Conservation (phyloP, 2,888 invertebrate genomes). For the Mycalesis mineus region DNA sequence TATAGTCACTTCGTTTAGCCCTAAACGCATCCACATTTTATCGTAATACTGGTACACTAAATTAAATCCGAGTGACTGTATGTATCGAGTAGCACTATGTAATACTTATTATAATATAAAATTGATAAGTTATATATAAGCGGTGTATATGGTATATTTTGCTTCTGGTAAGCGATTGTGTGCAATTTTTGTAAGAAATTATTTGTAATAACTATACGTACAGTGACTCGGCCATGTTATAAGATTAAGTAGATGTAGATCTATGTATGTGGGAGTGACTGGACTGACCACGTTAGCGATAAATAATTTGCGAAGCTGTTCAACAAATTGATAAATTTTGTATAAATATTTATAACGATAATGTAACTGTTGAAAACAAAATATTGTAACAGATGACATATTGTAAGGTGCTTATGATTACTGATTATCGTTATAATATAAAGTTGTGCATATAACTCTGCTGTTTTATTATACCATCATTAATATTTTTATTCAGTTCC, state of each 20-base stretch:
- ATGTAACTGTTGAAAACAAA: constrained; percentile 72
- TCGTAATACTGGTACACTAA: constrained; percentile 11
- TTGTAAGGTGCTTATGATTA: constrained; percentile 78
- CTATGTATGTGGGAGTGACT: constrained; percentile 34
- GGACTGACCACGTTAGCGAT: constrained; percentile 50
- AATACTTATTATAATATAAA: background rate
- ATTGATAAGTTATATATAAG: constrained; percentile 16
- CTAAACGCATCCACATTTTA: constrained; percentile 2
- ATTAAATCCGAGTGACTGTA: constrained; percentile 16
- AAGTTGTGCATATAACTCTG: constrained; percentile 69
- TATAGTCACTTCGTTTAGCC: constrained; percentile 7
- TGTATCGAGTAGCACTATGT: constrained; percentile 12
- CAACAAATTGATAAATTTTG: constrained; percentile 70
- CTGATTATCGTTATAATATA: constrained; percentile 78
- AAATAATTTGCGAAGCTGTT: constrained; percentile 64
- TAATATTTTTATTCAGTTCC: too few species aligned
- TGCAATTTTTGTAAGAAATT: constrained; percentile 27
- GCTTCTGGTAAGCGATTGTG: constrained; percentile 24
- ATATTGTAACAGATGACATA: constrained; percentile 75
- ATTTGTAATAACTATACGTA: constrained; percentile 13
- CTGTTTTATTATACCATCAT: constrained; percentile 33
- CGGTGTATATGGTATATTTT: constrained; percentile 23
- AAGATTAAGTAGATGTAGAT: constrained; percentile 29
- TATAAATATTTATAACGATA: constrained; percentile 76
- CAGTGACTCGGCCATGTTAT: constrained; percentile 18